Base-by-base conservation (phyloP, 2,113 vertebrate genomes). In the Nettapus auritus region DNA sequence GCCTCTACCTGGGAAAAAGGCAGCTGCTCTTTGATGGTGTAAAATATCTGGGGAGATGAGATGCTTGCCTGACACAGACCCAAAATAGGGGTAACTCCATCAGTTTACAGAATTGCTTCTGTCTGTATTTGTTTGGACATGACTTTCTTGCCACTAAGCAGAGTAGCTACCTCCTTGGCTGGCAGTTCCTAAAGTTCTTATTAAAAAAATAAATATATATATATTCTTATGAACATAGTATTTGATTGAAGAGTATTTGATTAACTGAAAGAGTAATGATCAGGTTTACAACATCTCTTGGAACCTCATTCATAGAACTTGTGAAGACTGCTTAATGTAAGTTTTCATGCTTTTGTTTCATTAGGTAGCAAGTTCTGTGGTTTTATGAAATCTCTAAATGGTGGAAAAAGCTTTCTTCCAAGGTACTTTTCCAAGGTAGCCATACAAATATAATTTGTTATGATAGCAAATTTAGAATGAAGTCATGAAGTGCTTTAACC, bases 401-500 rank as follows among this genome's bases (percentile, higher is more conserved):
- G 20, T 69, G 48, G 34, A 94, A 33, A 80, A 62, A 50, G 33
- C 59, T 62, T 82, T 36, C 23, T 80, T 57, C 56, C 82, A 38
- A 88, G n/a, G 34, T 94, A 36, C 0, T 0, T 69, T 95, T 97
- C 53, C 62, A 90, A 90, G 91, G 83, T 96, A 88, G 89, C 82
- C 60, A 23, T 80, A 81, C 85, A 97, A 93, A 97, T 93, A 93
- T 48, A 86, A 57, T 63, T 96, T 90, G 48, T 94, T 95, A 93
- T 77, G 89, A 73, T 74, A 93, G 77, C 33, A 93, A 77, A 96
- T 94, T 96, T 21, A 15, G 68, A 75, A 83, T 97, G 91, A 93
- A 97, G 88, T 96, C 57, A 95, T 83, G 23, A 86, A 94, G 59
- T 68, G 26, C 66, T 97, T 97, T 97, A 96, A 96, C 92, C 64